These are phyloP conservation scores for Macrosteles quadrilineatus DNA, from an alignment of 1,140 invertebrate species.

Conservation along the genomic window DNA sequence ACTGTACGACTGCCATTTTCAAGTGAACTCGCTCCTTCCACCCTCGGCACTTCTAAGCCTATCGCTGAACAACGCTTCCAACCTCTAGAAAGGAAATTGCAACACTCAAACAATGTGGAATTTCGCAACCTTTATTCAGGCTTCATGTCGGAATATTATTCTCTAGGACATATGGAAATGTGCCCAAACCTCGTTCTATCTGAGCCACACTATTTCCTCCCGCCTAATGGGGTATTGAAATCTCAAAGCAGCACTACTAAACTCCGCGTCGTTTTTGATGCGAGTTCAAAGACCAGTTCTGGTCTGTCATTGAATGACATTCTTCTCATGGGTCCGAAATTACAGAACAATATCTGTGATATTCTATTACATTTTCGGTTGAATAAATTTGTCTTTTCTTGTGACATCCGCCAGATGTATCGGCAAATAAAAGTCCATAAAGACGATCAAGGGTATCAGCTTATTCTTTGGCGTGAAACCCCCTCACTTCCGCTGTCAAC, in stretches of 20 bases:
- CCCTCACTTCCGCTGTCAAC: neutral
- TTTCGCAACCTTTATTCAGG: slow-evolving; percentile 32
- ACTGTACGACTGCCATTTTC: neutral
- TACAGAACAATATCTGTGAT: slow-evolving; percentile 51
- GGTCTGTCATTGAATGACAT: slow-evolving; percentile 50
- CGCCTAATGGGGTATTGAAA: slow-evolving; percentile 44
- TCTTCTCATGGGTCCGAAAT: slow-evolving; percentile 48
- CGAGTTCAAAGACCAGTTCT: slow-evolving; percentile 44
- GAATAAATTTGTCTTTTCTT: slow-evolving; percentile 46
- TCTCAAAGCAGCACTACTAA: slow-evolving; percentile 40
- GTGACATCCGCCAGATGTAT: slow-evolving; percentile 50
- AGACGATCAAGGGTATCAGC: neutral
- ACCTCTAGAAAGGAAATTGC: neutral
- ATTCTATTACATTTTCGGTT: slow-evolving; percentile 50
- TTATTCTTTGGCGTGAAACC: neutral
- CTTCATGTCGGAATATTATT: slow-evolving; percentile 43
- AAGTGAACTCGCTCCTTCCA: neutral
- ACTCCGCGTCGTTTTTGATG: slow-evolving; percentile 50
- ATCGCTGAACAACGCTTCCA: neutral
- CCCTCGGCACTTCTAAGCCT: neutral
- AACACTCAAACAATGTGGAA: neutral
- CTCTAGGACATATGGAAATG: slow-evolving; percentile 39
- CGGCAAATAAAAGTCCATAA: slow-evolving; percentile 41
- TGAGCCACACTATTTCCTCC: slow-evolving; percentile 34
- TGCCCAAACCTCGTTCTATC: neutral